Evolutionary conservation across 2,113 vertebrate species (phyloP), one percentile per base, ranked within the genome.

Genomic region (Melanerpes aurifrons): DNA sequence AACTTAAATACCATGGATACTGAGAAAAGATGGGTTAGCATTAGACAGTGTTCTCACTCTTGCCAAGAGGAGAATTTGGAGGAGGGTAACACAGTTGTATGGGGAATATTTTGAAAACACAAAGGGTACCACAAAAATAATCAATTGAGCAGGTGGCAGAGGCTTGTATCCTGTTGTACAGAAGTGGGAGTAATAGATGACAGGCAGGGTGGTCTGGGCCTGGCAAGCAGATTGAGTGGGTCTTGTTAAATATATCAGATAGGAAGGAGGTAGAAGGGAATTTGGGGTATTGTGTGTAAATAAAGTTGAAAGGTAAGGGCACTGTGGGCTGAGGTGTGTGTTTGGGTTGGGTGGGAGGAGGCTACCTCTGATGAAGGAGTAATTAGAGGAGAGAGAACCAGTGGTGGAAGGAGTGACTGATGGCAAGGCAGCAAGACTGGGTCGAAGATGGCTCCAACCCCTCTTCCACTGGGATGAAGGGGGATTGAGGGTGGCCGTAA

Each of bases 41-140:
- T 92, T 75, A 82, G 45, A 29, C 18, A 18, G 43, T 71, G 57
- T 57, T 86, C 20, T 81, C 35, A n/a, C 43, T 69, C 20, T 57
- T 86, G 88, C 83, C 37, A 84, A 58, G 29, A 21, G 71, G 35
- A 68, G 22, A 47, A 19, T 67, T 77, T 86, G 61, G 64, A 89
- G 75, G 82, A 82, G 63, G 22, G 25, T 92, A 93, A 40, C 89
- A 72, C 22, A 73, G 53, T 82, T 84, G 15, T 57, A 19, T 56
- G 50, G 64, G 89, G 72, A 29, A 12, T 73, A 73, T 93, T 96
- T 86, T 84, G 81, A 95, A 93, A 89, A 37, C 86, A 92, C 32
- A 58, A 35, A 66, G 28, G 19, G 72, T 88, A 90, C 76, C 88
- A 84, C 69, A 86, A 84, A 91, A 91, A 72, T 83, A 90, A 75